Base-by-base conservation (phyloP, 2,797 vertebrate genomes). In the Parauchenoglanis punctatus region DNA sequence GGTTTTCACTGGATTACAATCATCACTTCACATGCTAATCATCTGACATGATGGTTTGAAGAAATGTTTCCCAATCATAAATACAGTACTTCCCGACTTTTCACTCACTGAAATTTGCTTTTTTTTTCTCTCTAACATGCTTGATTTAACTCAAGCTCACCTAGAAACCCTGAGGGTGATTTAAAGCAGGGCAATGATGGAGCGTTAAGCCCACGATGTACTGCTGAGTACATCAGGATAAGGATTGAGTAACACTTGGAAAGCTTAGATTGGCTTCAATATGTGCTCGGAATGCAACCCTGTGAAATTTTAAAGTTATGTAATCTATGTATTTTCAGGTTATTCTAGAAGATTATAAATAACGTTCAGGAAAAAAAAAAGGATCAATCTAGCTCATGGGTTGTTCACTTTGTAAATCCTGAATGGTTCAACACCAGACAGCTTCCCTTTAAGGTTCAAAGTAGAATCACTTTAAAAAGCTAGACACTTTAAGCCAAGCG, bases 171-270 rank as follows among this genome's bases (percentile, higher is more conserved):
- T n/a, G 23, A 4, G 56, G 56, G n/a, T 31, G 81, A 54, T 83
- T 83, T 31, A n/a, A 54, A 13, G 44, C 44, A 52, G 63, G n/a
- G 10, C 28, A 52, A 31, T 15, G 18, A n/a, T 12, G 5, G n/a
- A 68, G 46, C 63, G 63, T 35, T 52, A 68, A 83, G 68, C 81
- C 81, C 63, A 68, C 63, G 28, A 68, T 68, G 63, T 63, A 67
- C 81, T 31, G 63, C 81, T 49, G 81, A 83, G 46, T 83, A 83
- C n/a, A 23, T 83, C 81, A 83, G 63, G 81, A 68, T 83, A 83
- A 83, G 18, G 46, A 68, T 68, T 83, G 63, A 8, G 63, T 46
- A 68, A 83, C n/a, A 35, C 17, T 4, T 17, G 46, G 17, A 67
- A 67, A 65, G 2, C 59, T 44, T 68, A 44, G 76, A 80, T 59